phyloP scores from a whole-genome alignment of 2,888 invertebrate species.

The Iphiclides podalirius region DNA sequence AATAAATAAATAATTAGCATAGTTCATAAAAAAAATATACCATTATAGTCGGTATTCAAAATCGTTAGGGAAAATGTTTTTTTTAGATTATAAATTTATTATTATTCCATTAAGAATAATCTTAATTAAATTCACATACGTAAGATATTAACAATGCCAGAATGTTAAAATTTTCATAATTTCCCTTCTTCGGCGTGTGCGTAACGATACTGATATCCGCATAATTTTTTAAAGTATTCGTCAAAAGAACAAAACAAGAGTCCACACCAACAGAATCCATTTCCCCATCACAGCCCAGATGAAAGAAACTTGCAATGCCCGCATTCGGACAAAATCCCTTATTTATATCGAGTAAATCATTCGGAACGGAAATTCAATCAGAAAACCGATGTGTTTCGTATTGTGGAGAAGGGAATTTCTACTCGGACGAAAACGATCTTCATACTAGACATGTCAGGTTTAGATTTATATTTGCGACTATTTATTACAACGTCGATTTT shows the following conservation, averaged over 20 bases:
- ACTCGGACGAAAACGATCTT: constrained; percentile 8
- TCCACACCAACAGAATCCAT: constrained; percentile 28
- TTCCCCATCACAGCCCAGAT: constrained; percentile 29
- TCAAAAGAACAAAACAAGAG: constrained; percentile 33
- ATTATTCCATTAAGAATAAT: too few species aligned
- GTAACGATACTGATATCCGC: too few species aligned
- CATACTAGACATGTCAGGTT: constrained; percentile 1
- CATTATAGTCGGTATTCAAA: too few species aligned
- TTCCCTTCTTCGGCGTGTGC: too few species aligned
- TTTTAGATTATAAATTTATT: too few species aligned
- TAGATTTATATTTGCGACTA: constrained; percentile 15
- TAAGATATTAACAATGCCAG: too few species aligned
- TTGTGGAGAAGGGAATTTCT: constrained; percentile 17
- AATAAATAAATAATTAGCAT: too few species aligned
- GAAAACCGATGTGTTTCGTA: constrained; percentile 39
- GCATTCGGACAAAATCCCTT: constrained; percentile 39
- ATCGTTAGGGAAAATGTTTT: too few species aligned
- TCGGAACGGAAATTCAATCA: constrained; percentile 62
- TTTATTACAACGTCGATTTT: neutral
- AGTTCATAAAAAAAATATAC: too few species aligned
- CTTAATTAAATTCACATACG: too few species aligned
- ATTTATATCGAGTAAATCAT: constrained; percentile 61
- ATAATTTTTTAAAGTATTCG: constrained; percentile 25
- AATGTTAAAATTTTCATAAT: too few species aligned
- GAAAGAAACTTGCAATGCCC: constrained; percentile 38